Evolutionary conservation across 2,113 vertebrate genomes (phyloP).

Genomic region (Seriola dumerili): DNA sequence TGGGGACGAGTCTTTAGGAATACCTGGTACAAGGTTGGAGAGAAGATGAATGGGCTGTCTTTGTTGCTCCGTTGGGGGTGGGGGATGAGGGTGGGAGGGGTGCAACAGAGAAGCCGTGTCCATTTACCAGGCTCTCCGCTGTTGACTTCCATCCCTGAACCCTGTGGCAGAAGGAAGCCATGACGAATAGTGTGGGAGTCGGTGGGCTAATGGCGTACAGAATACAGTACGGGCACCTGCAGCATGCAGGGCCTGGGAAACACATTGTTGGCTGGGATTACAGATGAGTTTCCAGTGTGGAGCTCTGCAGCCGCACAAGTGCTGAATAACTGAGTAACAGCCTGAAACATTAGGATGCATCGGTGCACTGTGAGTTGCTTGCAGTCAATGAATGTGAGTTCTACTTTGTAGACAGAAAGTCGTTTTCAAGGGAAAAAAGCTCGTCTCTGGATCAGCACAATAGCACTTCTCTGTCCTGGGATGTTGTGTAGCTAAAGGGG

Average conservation of each 20-base stretch:
- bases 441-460: neutral
- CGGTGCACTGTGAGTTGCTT: neutral
- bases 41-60: slow-evolving; percentile 57
- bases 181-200: slow-evolving; percentile 45
- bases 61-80: neutral
- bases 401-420: slow-evolving; percentile 1
- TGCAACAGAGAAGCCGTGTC: neutral
- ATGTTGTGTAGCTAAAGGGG: neutral
- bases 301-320: slow-evolving; percentile 3
- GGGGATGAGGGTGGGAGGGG: neutral
- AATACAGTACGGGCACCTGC: neutral
- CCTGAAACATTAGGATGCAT: neutral
- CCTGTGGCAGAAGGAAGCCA: slow-evolving; percentile 20
- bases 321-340: neutral
- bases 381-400: neutral
- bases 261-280: slow-evolving; percentile 7
- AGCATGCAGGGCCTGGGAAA: neutral
- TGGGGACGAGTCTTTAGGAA: slow-evolving; percentile 23
- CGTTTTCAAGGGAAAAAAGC: neutral
- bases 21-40: slow-evolving; percentile 25
- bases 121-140: slow-evolving; percentile 30
- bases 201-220: slow-evolving; percentile 10
- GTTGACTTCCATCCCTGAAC: slow-evolving; percentile 49
- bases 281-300: slow-evolving; percentile 11
- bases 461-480: neutral